phyloP scores from a whole-genome alignment of 1,140 invertebrate genomes.

The Drosophila nigrodunni region DNA sequence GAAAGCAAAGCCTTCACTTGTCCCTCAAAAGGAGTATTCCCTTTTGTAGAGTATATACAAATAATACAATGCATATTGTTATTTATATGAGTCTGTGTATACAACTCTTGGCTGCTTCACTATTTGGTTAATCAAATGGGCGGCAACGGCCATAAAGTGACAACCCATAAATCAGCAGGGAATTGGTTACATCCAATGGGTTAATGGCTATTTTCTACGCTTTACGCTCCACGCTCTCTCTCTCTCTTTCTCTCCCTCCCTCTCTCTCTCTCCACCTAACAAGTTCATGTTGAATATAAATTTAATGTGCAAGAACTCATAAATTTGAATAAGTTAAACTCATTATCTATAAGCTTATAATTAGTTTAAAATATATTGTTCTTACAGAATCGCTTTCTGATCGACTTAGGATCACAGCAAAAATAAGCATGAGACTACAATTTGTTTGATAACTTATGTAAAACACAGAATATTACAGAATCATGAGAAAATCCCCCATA shows the following conservation, averaged over 20 bases:
- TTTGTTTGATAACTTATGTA: too few relatives aligned
- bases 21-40: not conserved
- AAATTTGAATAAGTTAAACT: too few relatives aligned
- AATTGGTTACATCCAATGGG: slow-evolving; percentile 35
- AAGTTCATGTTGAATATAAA: too few relatives aligned
- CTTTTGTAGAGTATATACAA: not conserved
- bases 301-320: too few relatives aligned
- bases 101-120: slow-evolving; percentile 34
- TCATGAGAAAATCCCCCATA: too few relatives aligned
- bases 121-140: slow-evolving; percentile 74
- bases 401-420: too few relatives aligned
- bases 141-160: slow-evolving; percentile 42
- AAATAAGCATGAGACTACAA: too few relatives aligned
- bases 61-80: slow-evolving; percentile 17
- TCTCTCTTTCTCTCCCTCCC: not conserved
- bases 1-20: not conserved
- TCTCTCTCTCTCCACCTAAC: too few relatives aligned
- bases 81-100: slow-evolving; percentile 8
- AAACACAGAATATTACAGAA: too few relatives aligned
- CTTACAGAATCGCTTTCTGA: too few relatives aligned
- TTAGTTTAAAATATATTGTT: too few relatives aligned
- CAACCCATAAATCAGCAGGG: slow-evolving; percentile 60
- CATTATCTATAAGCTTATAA: too few relatives aligned
- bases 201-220: slow-evolving; percentile 25
- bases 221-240: not conserved